phyloP scores from a whole-genome alignment of 2,888 invertebrate species.

The Yponomeuta cagnagella region DNA sequence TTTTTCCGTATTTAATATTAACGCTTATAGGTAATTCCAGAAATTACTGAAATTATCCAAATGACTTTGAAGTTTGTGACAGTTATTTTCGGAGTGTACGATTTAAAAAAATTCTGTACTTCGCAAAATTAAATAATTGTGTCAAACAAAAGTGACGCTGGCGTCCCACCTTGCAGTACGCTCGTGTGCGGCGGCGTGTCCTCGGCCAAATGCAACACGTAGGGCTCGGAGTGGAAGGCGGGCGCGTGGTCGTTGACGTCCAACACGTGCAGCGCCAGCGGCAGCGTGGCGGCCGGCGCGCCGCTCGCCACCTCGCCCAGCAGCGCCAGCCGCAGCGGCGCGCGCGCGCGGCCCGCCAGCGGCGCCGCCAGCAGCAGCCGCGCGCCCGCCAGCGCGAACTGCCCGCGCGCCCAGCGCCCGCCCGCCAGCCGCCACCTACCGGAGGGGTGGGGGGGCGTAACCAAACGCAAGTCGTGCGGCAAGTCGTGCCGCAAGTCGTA shows the following conservation, averaged over 20 bases:
- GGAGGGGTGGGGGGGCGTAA: no score
- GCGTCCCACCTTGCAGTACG: constrained; percentile 78
- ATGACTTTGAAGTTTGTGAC: no score
- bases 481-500: no score
- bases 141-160: no score
- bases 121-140: no score
- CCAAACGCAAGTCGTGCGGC: no score
- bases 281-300: constrained; percentile 82
- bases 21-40: no score
- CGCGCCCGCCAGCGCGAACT: constrained; percentile 82
- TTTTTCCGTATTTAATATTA: no score
- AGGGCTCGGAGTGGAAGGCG: constrained; percentile 85
- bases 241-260: constrained; percentile 95
- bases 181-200: constrained; percentile 87
- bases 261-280: constrained; percentile 85
- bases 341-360: constrained; percentile 45
- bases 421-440: constrained; percentile 8
- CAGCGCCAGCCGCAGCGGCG: constrained; percentile 44
- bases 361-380: constrained; percentile 85
- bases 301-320: constrained; percentile 70
- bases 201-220: constrained; percentile 86
- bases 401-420: constrained; percentile 75
- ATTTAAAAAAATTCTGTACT: no score
- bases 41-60: no score
- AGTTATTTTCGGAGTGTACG: no score